phyloP scores from a whole-genome alignment of 1,140 invertebrate genomes.

The Trichoplusia ni region DNA sequence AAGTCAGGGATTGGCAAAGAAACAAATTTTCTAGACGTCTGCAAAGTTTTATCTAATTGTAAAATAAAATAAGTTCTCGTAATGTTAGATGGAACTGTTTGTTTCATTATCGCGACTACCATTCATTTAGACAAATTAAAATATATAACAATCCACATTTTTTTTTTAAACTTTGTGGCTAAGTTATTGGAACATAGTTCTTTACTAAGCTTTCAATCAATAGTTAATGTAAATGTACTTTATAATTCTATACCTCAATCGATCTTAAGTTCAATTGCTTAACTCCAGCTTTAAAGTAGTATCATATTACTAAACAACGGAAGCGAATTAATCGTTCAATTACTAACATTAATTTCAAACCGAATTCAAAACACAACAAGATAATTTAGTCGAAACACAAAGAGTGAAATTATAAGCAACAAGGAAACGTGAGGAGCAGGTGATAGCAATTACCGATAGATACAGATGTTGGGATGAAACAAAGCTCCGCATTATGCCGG shows the following conservation, averaged over 20 bases:
- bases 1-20: constrained; percentile 5
- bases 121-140: too few species aligned
- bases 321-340: constrained; percentile 17
- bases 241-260: too few species aligned
- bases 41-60: constrained; percentile 24
- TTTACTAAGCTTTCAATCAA: too few species aligned
- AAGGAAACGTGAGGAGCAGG: constrained; percentile 58
- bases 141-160: too few species aligned
- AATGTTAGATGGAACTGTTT: constrained; percentile 2
- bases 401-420: constrained; percentile 35
- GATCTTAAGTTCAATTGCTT: too few species aligned
- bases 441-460: constrained; percentile 58
- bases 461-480: constrained; percentile 52
- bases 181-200: too few species aligned
- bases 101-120: background rate
- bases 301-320: constrained; percentile 1
- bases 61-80: constrained; percentile 14
- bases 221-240: too few species aligned
- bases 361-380: constrained; percentile 8
- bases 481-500: constrained; percentile 45
- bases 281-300: background rate
- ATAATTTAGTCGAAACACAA: constrained; percentile 3
- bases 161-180: too few species aligned
- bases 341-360: constrained; percentile 5
- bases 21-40: constrained; percentile 31